Conservation (phyloP, 2,797 vertebrate genomes). For the Catharus ustulatus region DNA sequence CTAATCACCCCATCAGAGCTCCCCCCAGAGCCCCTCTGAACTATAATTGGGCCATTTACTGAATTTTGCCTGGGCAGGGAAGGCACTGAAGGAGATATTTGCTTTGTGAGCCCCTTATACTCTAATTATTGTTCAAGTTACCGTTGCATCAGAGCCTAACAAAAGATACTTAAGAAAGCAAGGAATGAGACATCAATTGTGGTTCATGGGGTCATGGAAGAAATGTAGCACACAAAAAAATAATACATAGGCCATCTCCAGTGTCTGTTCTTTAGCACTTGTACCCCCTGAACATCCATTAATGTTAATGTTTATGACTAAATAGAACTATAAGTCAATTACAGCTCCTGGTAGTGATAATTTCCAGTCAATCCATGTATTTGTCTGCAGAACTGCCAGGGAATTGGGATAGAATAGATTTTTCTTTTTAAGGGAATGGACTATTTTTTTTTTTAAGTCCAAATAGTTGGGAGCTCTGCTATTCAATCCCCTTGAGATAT, state of each 20-base stretch:
- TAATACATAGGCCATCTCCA: slow-evolving; percentile 18
- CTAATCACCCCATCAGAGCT: slow-evolving; percentile 10
- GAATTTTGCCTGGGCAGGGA: slow-evolving; percentile 30
- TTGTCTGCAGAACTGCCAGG: neutral
- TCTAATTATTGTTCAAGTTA: slow-evolving; percentile 50
- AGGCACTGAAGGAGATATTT: slow-evolving; percentile 41
- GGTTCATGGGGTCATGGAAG: slow-evolving; percentile 53
- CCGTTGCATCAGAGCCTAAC: slow-evolving; percentile 30
- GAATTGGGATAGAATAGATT: slow-evolving; percentile 2
- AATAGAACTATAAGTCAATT: slow-evolving; percentile 64
- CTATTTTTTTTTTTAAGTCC: neutral
- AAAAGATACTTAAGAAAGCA: slow-evolving; percentile 49
- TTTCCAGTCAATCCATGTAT: slow-evolving; percentile 48
- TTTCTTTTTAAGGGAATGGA: slow-evolving; percentile 31
- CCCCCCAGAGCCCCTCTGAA: slow-evolving; percentile 14
- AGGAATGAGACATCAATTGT: slow-evolving; percentile 48
- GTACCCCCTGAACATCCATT: slow-evolving; percentile 36
- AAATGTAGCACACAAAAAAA: slow-evolving; percentile 26
- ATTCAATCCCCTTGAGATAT: neutral
- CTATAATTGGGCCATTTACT: slow-evolving; percentile 52
- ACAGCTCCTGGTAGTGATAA: slow-evolving; percentile 57
- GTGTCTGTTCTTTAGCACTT: slow-evolving; percentile 43
- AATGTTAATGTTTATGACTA: slow-evolving; percentile 61
- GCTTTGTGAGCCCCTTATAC: slow-evolving; percentile 27
- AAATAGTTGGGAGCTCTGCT: neutral